Evolutionary conservation across 1,140 invertebrate species (phyloP).

Genomic region (Drosophila grimshawi): DNA sequence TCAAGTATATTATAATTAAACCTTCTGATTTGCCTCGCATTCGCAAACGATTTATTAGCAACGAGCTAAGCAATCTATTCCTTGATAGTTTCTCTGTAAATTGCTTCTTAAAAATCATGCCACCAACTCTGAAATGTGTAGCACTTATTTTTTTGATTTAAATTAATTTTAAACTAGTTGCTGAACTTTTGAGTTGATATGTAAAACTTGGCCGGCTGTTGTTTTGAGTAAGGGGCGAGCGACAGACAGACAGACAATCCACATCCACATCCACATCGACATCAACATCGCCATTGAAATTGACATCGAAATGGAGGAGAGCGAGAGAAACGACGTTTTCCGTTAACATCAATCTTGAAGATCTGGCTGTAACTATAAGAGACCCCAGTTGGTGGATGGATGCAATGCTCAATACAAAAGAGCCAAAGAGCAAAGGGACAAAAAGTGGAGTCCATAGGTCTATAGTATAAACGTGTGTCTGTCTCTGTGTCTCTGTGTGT

Average conservation of each 20-base stretch:
- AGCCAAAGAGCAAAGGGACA: slow-evolving; percentile 17
- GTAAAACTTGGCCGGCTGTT: neutral
- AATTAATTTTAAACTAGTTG: neutral
- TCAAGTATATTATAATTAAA: too few relatives aligned
- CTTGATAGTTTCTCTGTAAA: too few relatives aligned
- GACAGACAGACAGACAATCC: slow-evolving; percentile 23
- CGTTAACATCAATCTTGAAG: slow-evolving; percentile 84
- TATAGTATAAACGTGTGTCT: neutral
- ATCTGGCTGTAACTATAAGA: slow-evolving; percentile 34
- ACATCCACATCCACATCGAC: slow-evolving; percentile 53
- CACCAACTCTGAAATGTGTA: too few relatives aligned
- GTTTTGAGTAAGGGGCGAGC: neutral
- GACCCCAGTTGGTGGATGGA: slow-evolving; percentile 2
- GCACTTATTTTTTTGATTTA: too few relatives aligned
- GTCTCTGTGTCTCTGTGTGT: slow-evolving; percentile 39
- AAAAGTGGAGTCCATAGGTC: slow-evolving; percentile 3
- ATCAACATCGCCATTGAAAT: slow-evolving; percentile 33
- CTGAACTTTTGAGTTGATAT: neutral
- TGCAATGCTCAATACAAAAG: neutral
- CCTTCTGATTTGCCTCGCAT: too few relatives aligned
- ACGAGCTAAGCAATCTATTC: too few relatives aligned
- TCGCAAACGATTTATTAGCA: too few relatives aligned
- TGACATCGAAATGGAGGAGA: slow-evolving; percentile 6
- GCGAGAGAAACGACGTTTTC: slow-evolving; percentile 77
- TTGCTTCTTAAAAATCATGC: too few relatives aligned